phyloP scores from a whole-genome alignment of 2,888 invertebrate species.

The Drosophila atroscutellata region DNA sequence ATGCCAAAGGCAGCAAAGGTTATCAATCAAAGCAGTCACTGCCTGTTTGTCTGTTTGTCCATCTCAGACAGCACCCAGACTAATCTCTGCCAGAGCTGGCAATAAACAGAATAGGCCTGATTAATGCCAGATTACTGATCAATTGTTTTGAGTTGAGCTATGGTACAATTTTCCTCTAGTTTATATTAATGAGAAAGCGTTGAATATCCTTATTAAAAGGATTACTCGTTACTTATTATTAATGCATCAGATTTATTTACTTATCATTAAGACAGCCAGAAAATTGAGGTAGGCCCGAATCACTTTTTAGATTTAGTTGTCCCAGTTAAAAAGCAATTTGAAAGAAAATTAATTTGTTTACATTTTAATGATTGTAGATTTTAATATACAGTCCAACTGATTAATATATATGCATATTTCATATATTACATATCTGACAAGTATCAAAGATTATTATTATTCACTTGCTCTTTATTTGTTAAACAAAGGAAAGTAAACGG shows the following conservation, averaged over 20 bases:
- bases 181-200: not conserved
- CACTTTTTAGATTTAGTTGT: not conserved
- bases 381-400: not conserved
- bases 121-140: not conserved
- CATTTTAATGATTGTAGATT: not conserved
- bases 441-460: not conserved
- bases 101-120: not conserved
- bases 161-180: not conserved
- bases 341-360: not conserved
- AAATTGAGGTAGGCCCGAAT: not conserved
- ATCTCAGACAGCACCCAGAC: not conserved
- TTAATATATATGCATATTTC: not conserved
- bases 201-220: not conserved
- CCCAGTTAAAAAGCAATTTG: not conserved
- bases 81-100: not conserved
- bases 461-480: not conserved
- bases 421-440: no score
- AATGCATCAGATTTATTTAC: not conserved
- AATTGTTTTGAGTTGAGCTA: not conserved
- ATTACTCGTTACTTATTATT: not conserved
- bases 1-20: slow-evolving; percentile 2
- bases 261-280: not conserved
- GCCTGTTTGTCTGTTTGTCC: not conserved
- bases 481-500: not conserved
- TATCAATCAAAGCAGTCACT: slow-evolving; percentile 13